These are phyloP conservation scores for Thalassoma bifasciatum DNA, from an alignment of 2,113 vertebrate genomes.

Conservation along the genomic window DNA sequence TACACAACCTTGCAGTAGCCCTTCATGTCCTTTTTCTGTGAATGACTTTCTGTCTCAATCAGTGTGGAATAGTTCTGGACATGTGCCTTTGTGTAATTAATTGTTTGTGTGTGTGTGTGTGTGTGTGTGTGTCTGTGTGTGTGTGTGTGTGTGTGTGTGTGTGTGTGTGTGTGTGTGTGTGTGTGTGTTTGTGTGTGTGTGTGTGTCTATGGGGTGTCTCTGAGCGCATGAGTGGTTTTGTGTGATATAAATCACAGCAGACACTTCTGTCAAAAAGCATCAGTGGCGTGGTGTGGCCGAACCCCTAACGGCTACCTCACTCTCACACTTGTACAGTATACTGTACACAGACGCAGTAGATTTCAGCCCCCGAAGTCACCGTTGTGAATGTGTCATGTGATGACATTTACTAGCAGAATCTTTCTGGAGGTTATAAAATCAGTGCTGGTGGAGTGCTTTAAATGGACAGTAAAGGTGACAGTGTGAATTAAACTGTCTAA, in stretches of 20 bases:
- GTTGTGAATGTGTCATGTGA: conserved; percentile 51
- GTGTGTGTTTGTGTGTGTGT: conserved; percentile 1
- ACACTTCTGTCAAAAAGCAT: conserved; percentile 64
- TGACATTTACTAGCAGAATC: conserved; percentile 43
- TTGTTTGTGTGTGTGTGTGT: too few species aligned
- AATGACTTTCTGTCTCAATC: conserved; percentile 32
- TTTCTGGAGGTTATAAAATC: conserved; percentile 47
- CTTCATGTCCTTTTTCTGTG: conserved; percentile 5
- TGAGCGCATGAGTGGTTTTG: not conserved
- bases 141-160: not conserved
- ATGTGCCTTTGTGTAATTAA: conserved; percentile 30
- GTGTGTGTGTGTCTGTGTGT: not conserved
- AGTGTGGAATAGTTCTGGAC: conserved; percentile 21
- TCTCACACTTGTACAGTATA: conserved; percentile 11
- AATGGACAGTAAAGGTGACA: conserved; percentile 59
- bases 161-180: too few species aligned
- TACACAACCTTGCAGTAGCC: conserved; percentile 5
- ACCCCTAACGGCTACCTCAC: conserved; percentile 35
- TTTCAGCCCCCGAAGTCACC: conserved; percentile 21
- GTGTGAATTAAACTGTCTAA: conserved; percentile 52
- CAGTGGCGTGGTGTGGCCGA: conserved; percentile 36
- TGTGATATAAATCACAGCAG: conserved; percentile 59
- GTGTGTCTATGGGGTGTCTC: conserved; percentile 1
- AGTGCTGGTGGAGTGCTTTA: conserved; percentile 23
- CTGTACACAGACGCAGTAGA: conserved; percentile 29